Evolutionary conservation across 2,888 invertebrate species (phyloP).

Genomic region (Dryadula phaetusa): DNA sequence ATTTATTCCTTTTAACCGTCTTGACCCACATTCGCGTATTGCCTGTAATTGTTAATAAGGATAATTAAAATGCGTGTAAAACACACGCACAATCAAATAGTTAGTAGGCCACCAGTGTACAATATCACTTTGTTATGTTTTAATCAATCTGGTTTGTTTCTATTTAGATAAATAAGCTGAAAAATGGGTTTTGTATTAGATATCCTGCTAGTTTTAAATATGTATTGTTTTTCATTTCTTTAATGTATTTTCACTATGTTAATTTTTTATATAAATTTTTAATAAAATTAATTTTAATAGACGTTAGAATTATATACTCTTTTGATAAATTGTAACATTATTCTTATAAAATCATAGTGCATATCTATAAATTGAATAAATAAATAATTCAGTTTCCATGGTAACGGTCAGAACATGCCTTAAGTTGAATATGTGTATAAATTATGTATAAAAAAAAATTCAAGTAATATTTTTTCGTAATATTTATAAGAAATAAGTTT

Average conservation of each 20-base stretch:
- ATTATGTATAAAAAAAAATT: too few relatives aligned
- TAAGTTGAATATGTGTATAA: too few relatives aligned
- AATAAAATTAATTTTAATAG: too few relatives aligned
- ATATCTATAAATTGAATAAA: too few relatives aligned
- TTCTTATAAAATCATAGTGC: too few relatives aligned
- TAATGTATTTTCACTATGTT: neutral
- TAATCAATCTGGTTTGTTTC: constrained; percentile 2
- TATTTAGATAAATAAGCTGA: constrained; percentile 9
- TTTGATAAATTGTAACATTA: too few relatives aligned
- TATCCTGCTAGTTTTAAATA: neutral
- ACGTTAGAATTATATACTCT: too few relatives aligned
- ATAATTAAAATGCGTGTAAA: constrained; percentile 82
- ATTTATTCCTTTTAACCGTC: constrained; percentile 82
- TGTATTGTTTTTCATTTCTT: neutral
- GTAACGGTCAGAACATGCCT: too few relatives aligned
- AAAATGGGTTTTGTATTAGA: neutral
- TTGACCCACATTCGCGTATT: constrained; percentile 81
- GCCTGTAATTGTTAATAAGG: constrained; percentile 84
- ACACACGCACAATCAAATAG: constrained; percentile 54
- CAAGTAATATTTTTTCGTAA: too few relatives aligned
- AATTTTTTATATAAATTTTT: too few relatives aligned
- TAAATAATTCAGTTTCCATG: too few relatives aligned
- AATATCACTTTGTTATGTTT: constrained; percentile 16
- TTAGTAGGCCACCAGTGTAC: constrained; percentile 39
- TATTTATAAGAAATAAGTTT: too few relatives aligned